Conservation (phyloP, 1,140 invertebrate species). For the Phymastichus coffea region DNA sequence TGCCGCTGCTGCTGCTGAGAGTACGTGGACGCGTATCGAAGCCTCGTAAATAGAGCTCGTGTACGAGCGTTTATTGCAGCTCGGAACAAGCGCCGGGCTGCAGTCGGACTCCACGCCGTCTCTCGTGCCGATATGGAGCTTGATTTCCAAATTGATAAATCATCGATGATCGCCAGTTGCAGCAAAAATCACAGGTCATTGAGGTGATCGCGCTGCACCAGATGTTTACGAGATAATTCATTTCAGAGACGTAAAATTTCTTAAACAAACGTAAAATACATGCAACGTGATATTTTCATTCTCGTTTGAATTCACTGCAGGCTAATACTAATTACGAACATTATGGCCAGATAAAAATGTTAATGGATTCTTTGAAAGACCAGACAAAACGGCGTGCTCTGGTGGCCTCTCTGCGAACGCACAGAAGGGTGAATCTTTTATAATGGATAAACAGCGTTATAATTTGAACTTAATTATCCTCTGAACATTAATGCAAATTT, state of each 20-base stretch:
- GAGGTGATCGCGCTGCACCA: not conserved
- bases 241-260: too few species aligned
- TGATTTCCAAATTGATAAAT: constrained; percentile 17
- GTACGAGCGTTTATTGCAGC: not conserved
- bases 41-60: not conserved
- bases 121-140: too few species aligned
- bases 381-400: too few species aligned
- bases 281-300: too few species aligned
- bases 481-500: too few species aligned
- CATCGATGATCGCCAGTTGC: constrained; percentile 2
- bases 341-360: not conserved
- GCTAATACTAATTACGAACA: not conserved
- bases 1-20: too few species aligned
- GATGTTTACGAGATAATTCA: too few species aligned
- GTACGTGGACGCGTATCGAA: too few species aligned
- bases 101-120: too few species aligned
- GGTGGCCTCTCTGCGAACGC: too few species aligned
- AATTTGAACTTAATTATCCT: not conserved
- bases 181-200: constrained; percentile 9
- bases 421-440: not conserved
- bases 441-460: not conserved
- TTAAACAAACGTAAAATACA: too few species aligned
- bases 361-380: not conserved
- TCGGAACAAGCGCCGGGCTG: constrained; percentile 1
- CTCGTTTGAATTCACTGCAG: too few species aligned